Base-by-base conservation (phyloP, 2,113 vertebrate genomes). In the Gadus macrocephalus region DNA sequence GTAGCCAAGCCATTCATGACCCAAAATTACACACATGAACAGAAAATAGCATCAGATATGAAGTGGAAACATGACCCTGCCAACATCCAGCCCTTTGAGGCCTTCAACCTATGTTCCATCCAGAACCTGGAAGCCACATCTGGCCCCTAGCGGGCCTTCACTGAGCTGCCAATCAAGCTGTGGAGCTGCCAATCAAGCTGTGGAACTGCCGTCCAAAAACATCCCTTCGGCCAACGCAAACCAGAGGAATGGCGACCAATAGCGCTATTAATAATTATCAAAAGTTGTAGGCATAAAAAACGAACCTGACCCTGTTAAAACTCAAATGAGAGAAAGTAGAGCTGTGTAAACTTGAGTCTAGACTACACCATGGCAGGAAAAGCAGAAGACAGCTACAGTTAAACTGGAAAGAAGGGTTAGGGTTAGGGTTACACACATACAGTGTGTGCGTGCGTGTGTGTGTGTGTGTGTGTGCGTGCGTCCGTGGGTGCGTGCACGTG, bases 361-460 rank as follows among this genome's bases (percentile, higher is more conserved):
- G 15, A n/a, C 5, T 38, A 6, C 16, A 14, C 3, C 9, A 35
- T 35, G 31, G 27, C 12, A 17, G 31, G 35, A 49, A 66, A 42
- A 15, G 17, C 15, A 16, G 7, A 20, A 49, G 8, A 8, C 15
- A 19, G 14, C 64, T 49, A n/a, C 5, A 63, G 38, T 20, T n/a
- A 25, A 66, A 72, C 31, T 14, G 62, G 27, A 11, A 38, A 38
- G 72, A 71, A 71, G 74, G 53, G 74, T 25, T 25, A 25, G 72
- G 77, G 72, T 79, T 25, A 25, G 72, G 77, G 72, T 79, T 69
- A 75, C 25, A 25, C 25, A 25, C 25, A 25, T 4, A 60, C 77
- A 28, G 69, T 17, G 17, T 59, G n/a, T 59, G 14, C 20, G 20
- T 20, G 20, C 20, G 20, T 59, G n/a, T 20, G 58, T 20, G 15